These are phyloP conservation scores for Physeter macrocephalus DNA, from an alignment of 2,113 vertebrate genomes.

Conservation along the genomic window DNA sequence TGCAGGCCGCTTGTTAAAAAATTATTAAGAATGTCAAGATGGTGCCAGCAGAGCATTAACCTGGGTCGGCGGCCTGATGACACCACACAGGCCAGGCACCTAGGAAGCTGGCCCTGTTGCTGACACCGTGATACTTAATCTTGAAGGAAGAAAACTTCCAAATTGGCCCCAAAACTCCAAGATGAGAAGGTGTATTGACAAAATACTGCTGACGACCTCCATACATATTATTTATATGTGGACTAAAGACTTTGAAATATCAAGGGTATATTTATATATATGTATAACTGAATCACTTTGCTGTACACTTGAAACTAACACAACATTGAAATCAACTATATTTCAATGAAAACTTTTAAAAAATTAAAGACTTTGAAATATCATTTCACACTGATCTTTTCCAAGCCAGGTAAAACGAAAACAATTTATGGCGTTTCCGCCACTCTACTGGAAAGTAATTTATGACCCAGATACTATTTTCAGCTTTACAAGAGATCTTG, in stretches of 20 bases:
- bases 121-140: fast-evolving
- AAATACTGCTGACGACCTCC: neutral
- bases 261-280: neutral
- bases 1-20: neutral
- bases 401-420: neutral
- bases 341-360: neutral
- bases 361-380: neutral
- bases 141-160: neutral
- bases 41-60: neutral
- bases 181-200: fast-evolving
- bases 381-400: fast-evolving
- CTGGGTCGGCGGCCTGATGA: fast-evolving
- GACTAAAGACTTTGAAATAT: neutral
- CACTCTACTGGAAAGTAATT: neutral
- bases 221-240: too few relatives aligned
- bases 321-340: neutral
- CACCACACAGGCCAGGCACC: neutral
- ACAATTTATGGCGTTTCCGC: fast-evolving
- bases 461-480: neutral
- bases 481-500: neutral
- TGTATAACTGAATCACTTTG: neutral
- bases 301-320: neutral
- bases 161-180: too few relatives aligned
- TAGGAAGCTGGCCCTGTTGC: neutral
- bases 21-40: neutral